Percentiles rank a stretch among this genome's conserved stretches.
Conservation (phyloP, 2,888 invertebrate genomes). For the Urechis unicinctus region DNA sequence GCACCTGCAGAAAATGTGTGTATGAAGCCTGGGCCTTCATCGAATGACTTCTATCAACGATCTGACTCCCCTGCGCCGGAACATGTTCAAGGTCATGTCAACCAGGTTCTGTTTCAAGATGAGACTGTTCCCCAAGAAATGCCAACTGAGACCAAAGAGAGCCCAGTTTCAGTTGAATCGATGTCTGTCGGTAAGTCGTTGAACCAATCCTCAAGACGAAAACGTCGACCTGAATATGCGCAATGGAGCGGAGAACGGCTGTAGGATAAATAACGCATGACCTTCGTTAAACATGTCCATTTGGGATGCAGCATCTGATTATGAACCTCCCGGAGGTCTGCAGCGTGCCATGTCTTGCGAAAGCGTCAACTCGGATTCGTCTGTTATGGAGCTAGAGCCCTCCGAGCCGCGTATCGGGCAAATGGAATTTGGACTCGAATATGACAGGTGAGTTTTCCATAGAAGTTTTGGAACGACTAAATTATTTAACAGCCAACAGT, state of each 20-base stretch:
- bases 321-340: conserved; percentile 47
- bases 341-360: conserved; percentile 71
- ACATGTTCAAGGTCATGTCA: no score
- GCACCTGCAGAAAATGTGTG: no score
- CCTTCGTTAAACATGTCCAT: not conserved
- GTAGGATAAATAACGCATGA: not conserved
- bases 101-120: no score
- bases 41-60: no score
- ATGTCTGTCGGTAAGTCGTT: conserved; percentile 25
- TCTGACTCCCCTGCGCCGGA: no score
- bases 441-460: conserved; percentile 61
- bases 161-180: conserved; percentile 35
- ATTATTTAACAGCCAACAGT: not conserved
- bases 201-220: not conserved
- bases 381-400: conserved; percentile 51
- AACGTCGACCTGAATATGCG: no score
- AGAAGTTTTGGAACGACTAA: not conserved
- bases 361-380: conserved; percentile 73
- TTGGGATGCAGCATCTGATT: conserved; percentile 44
- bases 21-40: no score
- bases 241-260: not conserved
- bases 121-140: no score
- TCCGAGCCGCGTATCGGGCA: conserved; percentile 67
- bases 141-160: no score
- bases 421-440: conserved; percentile 69